Evolutionary conservation across 2,888 invertebrate genomes (phyloP).

Genomic region (Rhodophaea formosa): DNA sequence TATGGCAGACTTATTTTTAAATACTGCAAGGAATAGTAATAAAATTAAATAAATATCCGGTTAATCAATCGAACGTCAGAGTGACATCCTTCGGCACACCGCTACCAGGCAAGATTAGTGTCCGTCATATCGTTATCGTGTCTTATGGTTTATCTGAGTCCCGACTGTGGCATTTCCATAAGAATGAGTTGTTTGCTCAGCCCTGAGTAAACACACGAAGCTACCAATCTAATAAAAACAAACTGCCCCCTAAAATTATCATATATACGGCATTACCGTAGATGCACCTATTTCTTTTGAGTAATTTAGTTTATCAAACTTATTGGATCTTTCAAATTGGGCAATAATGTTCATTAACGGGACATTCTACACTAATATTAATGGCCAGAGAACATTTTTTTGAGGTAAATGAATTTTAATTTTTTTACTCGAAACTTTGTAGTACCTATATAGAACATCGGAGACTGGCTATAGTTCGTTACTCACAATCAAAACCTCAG

Average conservation of each 20-base stretch:
- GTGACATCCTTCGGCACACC: slow-evolving; percentile 29
- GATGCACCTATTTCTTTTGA: slow-evolving; percentile 7
- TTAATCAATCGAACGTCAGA: slow-evolving; percentile 44
- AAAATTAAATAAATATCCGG: slow-evolving; percentile 33
- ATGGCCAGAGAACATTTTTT: too few species aligned
- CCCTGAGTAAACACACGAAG: slow-evolving; percentile 38
- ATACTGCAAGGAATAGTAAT: not conserved
- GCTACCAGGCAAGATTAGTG: slow-evolving; percentile 27
- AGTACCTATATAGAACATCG: too few species aligned
- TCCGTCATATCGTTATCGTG: slow-evolving; percentile 21
- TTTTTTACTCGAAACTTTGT: too few species aligned
- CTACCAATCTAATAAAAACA: slow-evolving; percentile 42
- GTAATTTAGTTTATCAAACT: slow-evolving; percentile 16
- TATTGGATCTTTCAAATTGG: slow-evolving; percentile 3
- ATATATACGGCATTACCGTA: slow-evolving; percentile 5
- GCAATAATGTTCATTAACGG: not conserved
- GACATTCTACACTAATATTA: not conserved
- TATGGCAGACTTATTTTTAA: too few species aligned
- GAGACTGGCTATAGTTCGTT: too few species aligned
- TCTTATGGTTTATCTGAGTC: slow-evolving; percentile 20
- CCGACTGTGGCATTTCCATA: slow-evolving; percentile 49
- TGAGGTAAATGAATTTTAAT: too few species aligned
- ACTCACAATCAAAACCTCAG: too few species aligned
- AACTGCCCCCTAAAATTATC: slow-evolving; percentile 36
- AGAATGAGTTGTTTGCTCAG: slow-evolving; percentile 55